Evolutionary conservation across 2,888 invertebrate species (phyloP).

Genomic region (Catocala fraxini): DNA sequence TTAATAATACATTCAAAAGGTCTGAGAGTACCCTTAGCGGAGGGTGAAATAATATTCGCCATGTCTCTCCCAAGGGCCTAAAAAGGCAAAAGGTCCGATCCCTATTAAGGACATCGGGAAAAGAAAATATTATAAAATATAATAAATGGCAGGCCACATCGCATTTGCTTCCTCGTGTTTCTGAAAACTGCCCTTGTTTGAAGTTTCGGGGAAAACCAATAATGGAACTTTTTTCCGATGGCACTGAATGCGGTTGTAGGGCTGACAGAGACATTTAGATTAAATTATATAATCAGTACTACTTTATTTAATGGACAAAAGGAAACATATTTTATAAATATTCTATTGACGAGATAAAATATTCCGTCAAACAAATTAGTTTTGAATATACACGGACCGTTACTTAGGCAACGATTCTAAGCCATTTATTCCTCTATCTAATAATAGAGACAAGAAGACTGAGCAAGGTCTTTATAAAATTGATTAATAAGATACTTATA

Average conservation of each 20-base stretch:
- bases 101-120: constrained; percentile 71
- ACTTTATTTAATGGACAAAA: constrained; percentile 24
- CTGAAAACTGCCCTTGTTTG: constrained; percentile 40
- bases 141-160: constrained; percentile 56
- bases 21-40: constrained; percentile 67
- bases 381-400: background rate
- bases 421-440: constrained; percentile 18
- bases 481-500: constrained; percentile 17
- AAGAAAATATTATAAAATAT: constrained; percentile 71
- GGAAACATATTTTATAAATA: constrained; percentile 5
- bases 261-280: constrained; percentile 23
- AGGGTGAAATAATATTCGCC: constrained; percentile 75
- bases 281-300: constrained; percentile 30
- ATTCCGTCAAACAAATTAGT: constrained; percentile 9
- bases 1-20: constrained; percentile 78
- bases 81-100: constrained; percentile 78
- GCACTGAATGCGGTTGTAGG: constrained; percentile 19
- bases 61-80: constrained; percentile 68
- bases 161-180: constrained; percentile 46
- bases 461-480: constrained; percentile 16
- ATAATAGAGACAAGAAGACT: constrained; percentile 16
- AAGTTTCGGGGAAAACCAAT: constrained; percentile 43
- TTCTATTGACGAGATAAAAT: constrained; percentile 14
- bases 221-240: constrained; percentile 36
- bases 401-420: constrained; percentile 11